Percentiles rank a stretch among this genome's conserved stretches.
phyloP scores from a whole-genome alignment of 2,797 vertebrate species.

The Paedocypris micromegethes region DNA sequence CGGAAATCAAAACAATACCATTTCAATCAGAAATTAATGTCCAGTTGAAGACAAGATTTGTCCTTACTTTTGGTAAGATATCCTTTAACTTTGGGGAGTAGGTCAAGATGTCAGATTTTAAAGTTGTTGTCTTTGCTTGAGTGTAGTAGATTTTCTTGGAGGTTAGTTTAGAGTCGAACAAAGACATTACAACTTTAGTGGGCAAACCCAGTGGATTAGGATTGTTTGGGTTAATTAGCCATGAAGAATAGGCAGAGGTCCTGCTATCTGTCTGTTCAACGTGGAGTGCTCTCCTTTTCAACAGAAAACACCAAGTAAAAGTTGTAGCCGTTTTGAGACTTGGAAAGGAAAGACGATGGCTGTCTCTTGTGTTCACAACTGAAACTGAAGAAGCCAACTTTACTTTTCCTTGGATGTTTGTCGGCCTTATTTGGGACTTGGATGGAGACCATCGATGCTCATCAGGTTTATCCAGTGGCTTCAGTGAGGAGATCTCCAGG shows the following conservation, averaged over 20 bases:
- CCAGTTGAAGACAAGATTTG: conserved; percentile 2
- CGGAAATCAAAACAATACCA: not conserved
- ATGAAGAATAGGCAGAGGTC: conserved; percentile 86
- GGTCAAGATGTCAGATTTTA: conserved; percentile 83
- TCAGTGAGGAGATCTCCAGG: conserved; percentile 57
- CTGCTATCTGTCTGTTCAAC: conserved; percentile 83
- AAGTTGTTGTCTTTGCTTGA: conserved; percentile 81
- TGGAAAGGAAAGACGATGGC: conserved; percentile 81
- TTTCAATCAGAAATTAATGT: too few species aligned
- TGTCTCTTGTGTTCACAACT: conserved; percentile 70
- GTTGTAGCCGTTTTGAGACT: conserved; percentile 92
- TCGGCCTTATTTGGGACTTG: conserved; percentile 65
- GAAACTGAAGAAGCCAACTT: conserved; percentile 70
- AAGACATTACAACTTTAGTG: conserved; percentile 91
- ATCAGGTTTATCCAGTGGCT: conserved; percentile 67
- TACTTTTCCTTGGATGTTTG: conserved; percentile 68
- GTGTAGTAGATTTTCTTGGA: conserved; percentile 86
- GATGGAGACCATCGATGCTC: conserved; percentile 70
- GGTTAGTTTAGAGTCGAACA: conserved; percentile 93
- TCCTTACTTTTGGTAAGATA: conserved; percentile 79
- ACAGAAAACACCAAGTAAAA: conserved; percentile 94
- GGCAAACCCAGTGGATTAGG: conserved; percentile 89
- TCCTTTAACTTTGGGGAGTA: conserved; percentile 93
- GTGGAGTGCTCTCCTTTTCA: conserved; percentile 85
- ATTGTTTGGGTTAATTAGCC: conserved; percentile 79